These are phyloP conservation scores for Neodiprion fabricii DNA, from an alignment of 1,140 invertebrate genomes.

Conservation along the genomic window DNA sequence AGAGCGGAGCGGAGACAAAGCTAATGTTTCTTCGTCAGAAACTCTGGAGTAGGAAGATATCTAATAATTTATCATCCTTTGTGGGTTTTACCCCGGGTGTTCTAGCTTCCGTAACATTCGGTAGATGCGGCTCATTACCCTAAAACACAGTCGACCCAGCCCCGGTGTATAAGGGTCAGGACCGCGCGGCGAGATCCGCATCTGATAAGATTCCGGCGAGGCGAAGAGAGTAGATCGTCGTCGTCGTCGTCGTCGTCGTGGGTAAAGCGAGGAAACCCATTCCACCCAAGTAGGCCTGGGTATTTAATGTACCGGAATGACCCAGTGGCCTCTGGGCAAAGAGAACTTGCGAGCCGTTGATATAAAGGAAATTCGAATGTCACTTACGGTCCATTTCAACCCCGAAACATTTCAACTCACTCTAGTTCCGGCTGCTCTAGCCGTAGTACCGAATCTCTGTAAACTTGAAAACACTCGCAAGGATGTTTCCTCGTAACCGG, in stretches of 20 bases:
- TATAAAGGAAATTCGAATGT: neutral
- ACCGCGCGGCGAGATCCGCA: neutral
- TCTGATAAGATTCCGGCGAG: neutral
- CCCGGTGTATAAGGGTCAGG: neutral
- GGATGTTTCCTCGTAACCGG: too few relatives aligned
- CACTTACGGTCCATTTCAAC: neutral
- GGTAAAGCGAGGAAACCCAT: neutral
- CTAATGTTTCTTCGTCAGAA: neutral
- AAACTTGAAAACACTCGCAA: too few relatives aligned
- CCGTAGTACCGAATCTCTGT: too few relatives aligned
- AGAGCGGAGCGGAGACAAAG: constrained; percentile 8
- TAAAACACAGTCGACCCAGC: constrained; percentile 5
- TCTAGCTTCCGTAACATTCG: constrained; percentile 4
- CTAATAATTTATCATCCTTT: neutral
- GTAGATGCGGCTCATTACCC: neutral
- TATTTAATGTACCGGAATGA: constrained; percentile 4
- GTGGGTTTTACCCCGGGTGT: constrained; percentile 1
- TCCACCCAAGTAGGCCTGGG: neutral
- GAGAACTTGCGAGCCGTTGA: neutral
- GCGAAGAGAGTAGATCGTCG: neutral
- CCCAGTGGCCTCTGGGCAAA: neutral
- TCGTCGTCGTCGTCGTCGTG: neutral
- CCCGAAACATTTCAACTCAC: too few relatives aligned
- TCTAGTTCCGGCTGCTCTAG: too few relatives aligned
- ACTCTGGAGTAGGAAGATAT: neutral